phyloP scores from a whole-genome alignment of 2,888 invertebrate species.

The Dicranocentrus wangi region DNA sequence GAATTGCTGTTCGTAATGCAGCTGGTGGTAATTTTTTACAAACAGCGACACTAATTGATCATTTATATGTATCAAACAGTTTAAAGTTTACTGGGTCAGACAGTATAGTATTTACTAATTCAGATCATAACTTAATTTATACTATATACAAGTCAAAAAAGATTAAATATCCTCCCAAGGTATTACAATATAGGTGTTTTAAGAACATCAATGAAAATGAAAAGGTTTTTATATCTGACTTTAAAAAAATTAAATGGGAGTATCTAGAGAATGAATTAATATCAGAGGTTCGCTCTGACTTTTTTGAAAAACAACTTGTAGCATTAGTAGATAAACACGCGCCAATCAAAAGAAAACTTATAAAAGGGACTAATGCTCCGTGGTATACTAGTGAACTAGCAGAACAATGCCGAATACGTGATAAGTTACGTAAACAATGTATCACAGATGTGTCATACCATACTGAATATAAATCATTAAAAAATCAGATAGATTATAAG shows the following conservation, averaged over 20 bases:
- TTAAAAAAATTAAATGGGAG: slow-evolving; percentile 16
- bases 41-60: slow-evolving; percentile 9
- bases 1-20: not conserved
- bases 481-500: not conserved
- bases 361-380: slow-evolving; percentile 30
- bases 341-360: slow-evolving; percentile 9
- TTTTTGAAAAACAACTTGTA: slow-evolving; percentile 15
- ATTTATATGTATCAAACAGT: slow-evolving; percentile 2
- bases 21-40: not conserved
- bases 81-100: not conserved
- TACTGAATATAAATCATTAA: not conserved
- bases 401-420: not conserved
- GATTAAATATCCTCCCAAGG: not conserved
- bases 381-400: slow-evolving; percentile 11
- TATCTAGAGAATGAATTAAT: not conserved
- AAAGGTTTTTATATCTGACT: not conserved
- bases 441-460: not conserved
- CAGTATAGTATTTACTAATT: not conserved
- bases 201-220: not conserved
- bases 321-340: slow-evolving; percentile 1
- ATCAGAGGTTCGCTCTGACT: not conserved
- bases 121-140: slow-evolving; percentile 13
- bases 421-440: not conserved
- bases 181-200: slow-evolving; percentile 13
- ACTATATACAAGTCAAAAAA: not conserved